A percentile compares a stretch with the other conserved stretches of the same genome.
Conservation (phyloP, 2,113 vertebrate genomes). For the Pagrus major region DNA sequence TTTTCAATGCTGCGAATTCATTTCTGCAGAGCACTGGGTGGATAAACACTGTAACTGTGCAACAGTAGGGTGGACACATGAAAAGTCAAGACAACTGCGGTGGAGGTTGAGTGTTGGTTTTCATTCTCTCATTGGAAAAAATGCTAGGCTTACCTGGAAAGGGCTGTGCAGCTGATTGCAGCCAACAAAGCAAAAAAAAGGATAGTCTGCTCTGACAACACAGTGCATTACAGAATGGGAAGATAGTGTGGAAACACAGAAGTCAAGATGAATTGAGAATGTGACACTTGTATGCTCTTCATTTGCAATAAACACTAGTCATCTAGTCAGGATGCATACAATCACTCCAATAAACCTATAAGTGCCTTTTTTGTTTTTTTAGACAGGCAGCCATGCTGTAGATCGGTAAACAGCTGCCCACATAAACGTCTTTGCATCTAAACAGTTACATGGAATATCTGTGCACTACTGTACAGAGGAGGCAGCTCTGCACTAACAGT, state of each 20-base stretch:
- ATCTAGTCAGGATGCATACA: not conserved
- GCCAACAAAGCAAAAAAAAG: not conserved
- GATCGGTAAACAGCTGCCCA: not conserved
- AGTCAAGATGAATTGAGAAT: not conserved
- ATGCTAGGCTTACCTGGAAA: slow-evolving; percentile 11
- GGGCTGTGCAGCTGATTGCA: not conserved
- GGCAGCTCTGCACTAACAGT: not conserved
- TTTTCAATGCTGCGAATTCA: slow-evolving; percentile 40
- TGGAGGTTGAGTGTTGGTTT: slow-evolving; percentile 14
- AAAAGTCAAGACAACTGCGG: slow-evolving; percentile 9
- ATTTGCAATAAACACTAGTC: not conserved
- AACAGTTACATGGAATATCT: not conserved
- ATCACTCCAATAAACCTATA: not conserved
- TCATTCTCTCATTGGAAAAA: slow-evolving; percentile 29
- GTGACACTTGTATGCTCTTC: slow-evolving; percentile 1
- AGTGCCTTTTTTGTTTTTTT: too few relatives aligned
- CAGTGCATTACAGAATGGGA: slow-evolving; percentile 7
- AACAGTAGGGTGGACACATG: slow-evolving; percentile 19
- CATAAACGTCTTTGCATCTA: not conserved
- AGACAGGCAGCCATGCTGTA: not conserved
- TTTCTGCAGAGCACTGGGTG: slow-evolving; percentile 18
- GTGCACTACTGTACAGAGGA: not conserved
- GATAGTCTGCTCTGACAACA: slow-evolving; percentile 32
- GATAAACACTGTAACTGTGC: slow-evolving; percentile 28
- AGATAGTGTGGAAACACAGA: slow-evolving; percentile 7